A percentile compares a stretch with the other conserved stretches of the same genome.
phyloP scores from a whole-genome alignment of 2,113 vertebrate species.

The Bucco capensis region DNA sequence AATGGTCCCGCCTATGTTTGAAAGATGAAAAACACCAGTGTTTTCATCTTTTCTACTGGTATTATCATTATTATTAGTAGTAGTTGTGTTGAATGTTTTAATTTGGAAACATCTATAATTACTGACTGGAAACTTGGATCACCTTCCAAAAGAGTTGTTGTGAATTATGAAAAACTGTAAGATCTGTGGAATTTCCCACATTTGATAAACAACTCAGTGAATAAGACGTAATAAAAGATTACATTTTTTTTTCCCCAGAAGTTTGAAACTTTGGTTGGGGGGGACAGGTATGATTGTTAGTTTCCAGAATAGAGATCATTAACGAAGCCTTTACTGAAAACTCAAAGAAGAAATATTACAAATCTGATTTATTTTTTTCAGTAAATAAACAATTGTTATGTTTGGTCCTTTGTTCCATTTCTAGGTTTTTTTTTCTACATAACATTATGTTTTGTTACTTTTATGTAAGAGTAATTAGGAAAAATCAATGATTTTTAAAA shows the following conservation, averaged over 20 bases:
- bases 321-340: background rate
- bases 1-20: background rate
- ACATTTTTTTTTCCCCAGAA: no score
- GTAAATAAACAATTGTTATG: background rate
- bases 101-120: background rate
- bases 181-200: background rate
- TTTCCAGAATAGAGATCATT: background rate
- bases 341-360: background rate
- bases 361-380: background rate
- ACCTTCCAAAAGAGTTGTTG: background rate
- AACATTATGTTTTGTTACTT: background rate
- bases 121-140: background rate
- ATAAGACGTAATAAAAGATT: background rate
- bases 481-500: background rate
- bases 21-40: background rate
- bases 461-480: background rate
- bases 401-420: background rate
- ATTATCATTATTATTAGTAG: no score
- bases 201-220: background rate
- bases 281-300: background rate
- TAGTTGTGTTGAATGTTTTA: background rate
- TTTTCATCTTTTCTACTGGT: background rate
- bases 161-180: background rate
- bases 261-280: no score
- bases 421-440: background rate